Evolutionary conservation across 1,140 invertebrate genomes (phyloP).

Genomic region (Drosophila mojavensis): DNA sequence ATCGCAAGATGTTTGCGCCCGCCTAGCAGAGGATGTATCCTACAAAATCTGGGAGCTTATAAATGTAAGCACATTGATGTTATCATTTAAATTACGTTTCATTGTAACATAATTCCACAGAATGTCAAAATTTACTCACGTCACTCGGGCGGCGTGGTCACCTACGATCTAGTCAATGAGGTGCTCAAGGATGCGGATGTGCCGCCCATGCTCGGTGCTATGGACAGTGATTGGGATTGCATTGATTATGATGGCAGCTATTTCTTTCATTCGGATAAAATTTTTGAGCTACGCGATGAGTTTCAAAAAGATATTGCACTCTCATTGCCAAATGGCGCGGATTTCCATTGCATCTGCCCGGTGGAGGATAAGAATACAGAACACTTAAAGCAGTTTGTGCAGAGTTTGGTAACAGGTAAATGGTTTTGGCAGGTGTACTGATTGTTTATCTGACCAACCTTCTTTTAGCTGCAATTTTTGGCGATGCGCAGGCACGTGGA

Average conservation of each 20-base stretch:
- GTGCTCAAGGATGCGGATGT: slow-evolving; percentile 79
- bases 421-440: neutral
- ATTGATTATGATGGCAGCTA: slow-evolving; percentile 81
- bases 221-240: slow-evolving; percentile 81
- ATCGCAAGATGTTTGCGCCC: slow-evolving; percentile 73
- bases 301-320: slow-evolving; percentile 72
- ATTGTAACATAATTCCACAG: slow-evolving; percentile 31
- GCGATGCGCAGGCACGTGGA: slow-evolving; percentile 47
- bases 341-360: slow-evolving; percentile 64
- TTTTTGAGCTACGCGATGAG: slow-evolving; percentile 76
- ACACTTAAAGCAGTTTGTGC: slow-evolving; percentile 60
- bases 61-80: slow-evolving; percentile 54
- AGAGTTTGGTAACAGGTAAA: slow-evolving; percentile 65
- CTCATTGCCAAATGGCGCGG: slow-evolving; percentile 46
- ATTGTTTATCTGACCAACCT: neutral
- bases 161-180: slow-evolving; percentile 82
- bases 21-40: slow-evolving; percentile 79
- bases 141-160: slow-evolving; percentile 77
- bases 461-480: slow-evolving; percentile 59
- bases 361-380: slow-evolving; percentile 70
- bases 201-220: slow-evolving; percentile 75
- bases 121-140: slow-evolving; percentile 79
- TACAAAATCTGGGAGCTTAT: slow-evolving; percentile 83
- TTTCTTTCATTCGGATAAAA: slow-evolving; percentile 78
- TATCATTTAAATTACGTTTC: neutral